A percentile compares a stretch with the other conserved stretches of the same genome.
Conservation (phyloP, 2,797 vertebrate species). For the Brotula barbata region DNA sequence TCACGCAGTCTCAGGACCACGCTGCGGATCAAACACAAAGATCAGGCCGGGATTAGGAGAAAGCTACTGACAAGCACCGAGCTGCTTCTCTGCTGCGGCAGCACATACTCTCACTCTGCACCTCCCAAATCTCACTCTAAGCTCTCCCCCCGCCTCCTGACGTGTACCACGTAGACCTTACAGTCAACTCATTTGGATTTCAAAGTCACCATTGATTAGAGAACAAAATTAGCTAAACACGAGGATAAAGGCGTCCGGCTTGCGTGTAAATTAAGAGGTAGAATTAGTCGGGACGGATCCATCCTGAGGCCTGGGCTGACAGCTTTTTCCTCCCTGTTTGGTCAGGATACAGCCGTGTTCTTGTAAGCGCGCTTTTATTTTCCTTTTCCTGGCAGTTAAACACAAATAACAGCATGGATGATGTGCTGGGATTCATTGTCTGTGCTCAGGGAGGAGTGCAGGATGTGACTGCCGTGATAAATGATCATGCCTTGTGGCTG, state of each 20-base stretch:
- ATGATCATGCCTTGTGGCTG: conserved; percentile 69
- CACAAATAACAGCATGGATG: conserved; percentile 75
- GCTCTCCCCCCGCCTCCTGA: conserved; percentile 62
- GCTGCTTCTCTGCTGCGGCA: conserved; percentile 61
- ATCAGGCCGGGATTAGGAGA: conserved; percentile 83
- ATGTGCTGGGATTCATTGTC: conserved; percentile 72
- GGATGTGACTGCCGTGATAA: conserved; percentile 77
- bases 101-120: conserved; percentile 47
- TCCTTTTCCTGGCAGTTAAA: conserved; percentile 76
- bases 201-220: conserved; percentile 75
- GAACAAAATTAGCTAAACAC: conserved; percentile 50
- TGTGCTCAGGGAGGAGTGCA: conserved; percentile 69
- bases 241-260: conserved; percentile 25
- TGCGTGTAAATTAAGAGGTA: background rate
- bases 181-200: conserved; percentile 68
- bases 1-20: conserved; percentile 79
- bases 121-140: conserved; percentile 73
- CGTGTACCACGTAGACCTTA: conserved; percentile 65
- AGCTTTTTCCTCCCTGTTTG: conserved; percentile 64
- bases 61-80: conserved; percentile 80
- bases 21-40: conserved; percentile 83
- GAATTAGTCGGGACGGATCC: conserved; percentile 42
- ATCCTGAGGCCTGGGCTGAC: conserved; percentile 32
- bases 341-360: conserved; percentile 68
- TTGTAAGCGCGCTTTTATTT: conserved; percentile 72